phyloP scores from a whole-genome alignment of 2,888 invertebrate genomes.

The Drosophila multiciliata region DNA sequence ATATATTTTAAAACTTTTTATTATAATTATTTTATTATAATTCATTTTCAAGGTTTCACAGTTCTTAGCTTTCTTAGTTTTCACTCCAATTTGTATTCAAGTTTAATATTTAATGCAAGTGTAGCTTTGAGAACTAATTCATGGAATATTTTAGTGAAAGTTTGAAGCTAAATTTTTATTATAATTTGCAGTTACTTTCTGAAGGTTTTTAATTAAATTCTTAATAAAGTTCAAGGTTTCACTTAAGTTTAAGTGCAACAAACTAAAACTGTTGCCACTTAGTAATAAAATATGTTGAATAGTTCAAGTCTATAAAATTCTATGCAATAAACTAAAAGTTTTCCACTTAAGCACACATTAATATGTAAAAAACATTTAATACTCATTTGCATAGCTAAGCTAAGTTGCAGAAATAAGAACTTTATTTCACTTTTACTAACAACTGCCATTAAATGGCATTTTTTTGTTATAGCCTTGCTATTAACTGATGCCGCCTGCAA shows the following conservation, averaged over 20 bases:
- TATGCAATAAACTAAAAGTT: not conserved
- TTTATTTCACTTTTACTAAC: not conserved
- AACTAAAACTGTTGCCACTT: not conserved
- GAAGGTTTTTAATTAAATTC: not conserved
- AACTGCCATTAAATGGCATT: not conserved
- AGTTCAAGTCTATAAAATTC: not conserved
- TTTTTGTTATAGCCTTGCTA: not conserved
- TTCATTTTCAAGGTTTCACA: not conserved
- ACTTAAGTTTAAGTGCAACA: not conserved
- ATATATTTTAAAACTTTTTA: not conserved
- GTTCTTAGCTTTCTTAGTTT: not conserved
- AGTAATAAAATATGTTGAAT: not conserved
- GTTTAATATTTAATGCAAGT: not conserved
- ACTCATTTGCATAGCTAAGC: not conserved
- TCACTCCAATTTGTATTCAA: not conserved
- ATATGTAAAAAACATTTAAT: not conserved
- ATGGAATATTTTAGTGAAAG: not conserved
- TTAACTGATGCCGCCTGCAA: constrained; percentile 28
- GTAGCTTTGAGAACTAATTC: not conserved
- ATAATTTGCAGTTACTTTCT: not conserved
- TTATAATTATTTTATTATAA: not conserved
- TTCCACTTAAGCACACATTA: not conserved
- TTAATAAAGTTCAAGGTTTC: not conserved
- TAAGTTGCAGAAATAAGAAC: not conserved
- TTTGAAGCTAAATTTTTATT: not conserved